These are phyloP conservation scores for Argya squamiceps DNA, from an alignment of 2,797 vertebrate species.

Conservation along the genomic window DNA sequence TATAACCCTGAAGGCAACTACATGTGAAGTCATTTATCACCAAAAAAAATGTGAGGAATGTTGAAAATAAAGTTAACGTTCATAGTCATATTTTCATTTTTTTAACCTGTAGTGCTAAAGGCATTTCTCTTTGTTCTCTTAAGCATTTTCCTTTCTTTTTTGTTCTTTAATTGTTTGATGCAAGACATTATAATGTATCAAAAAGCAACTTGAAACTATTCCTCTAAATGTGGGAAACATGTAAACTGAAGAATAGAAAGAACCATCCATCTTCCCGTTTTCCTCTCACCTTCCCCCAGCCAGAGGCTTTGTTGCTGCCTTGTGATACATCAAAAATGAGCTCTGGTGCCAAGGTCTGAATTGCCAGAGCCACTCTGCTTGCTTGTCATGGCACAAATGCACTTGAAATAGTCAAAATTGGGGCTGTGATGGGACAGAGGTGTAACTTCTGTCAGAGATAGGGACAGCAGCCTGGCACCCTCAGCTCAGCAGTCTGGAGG, in stretches of 20 bases:
- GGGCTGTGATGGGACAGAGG: neutral
- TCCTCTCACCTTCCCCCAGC: neutral
- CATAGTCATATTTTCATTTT: conserved; percentile 29
- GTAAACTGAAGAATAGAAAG: neutral
- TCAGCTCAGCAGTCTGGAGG: neutral
- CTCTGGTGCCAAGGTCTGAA: neutral
- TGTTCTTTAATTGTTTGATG: conserved; percentile 10
- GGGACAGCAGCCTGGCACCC: neutral
- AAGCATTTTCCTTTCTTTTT: conserved; percentile 23
- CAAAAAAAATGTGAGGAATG: conserved; percentile 68
- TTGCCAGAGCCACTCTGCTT: neutral
- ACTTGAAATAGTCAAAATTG: neutral
- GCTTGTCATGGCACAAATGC: neutral
- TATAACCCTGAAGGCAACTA: conserved; percentile 50
- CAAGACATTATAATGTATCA: neutral
- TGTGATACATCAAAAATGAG: neutral
- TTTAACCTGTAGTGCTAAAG: conserved; percentile 20
- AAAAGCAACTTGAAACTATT: neutral
- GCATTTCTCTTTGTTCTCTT: conserved; percentile 37
- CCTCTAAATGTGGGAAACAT: neutral
- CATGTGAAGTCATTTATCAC: conserved; percentile 65
- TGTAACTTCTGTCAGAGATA: rapidly evolving
- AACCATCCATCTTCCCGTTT: neutral
- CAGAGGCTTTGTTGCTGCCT: neutral
- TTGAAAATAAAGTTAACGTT: conserved; percentile 34